Conservation (phyloP, 2,113 vertebrate genomes). For the Epinephelus moara region DNA sequence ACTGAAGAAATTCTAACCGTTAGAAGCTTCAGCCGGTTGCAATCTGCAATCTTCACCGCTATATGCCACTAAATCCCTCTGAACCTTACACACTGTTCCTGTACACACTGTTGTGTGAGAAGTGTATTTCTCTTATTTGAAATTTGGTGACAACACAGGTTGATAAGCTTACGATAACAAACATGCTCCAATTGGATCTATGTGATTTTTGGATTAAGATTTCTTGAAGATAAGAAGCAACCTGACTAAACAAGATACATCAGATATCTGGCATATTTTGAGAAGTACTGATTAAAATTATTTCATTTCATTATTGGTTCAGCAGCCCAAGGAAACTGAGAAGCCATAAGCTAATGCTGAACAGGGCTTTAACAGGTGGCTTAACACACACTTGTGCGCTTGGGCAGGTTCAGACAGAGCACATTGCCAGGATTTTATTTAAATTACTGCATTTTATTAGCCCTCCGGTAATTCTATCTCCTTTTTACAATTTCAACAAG, state of each 20-base stretch:
- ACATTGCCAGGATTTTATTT: conserved; percentile 10
- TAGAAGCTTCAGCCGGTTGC: too few species aligned
- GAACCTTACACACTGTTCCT: too few species aligned
- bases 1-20: too few species aligned
- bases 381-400: background rate
- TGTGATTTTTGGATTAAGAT: background rate
- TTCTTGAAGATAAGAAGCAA: background rate
- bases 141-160: background rate
- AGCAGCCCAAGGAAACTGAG: background rate
- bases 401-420: background rate
- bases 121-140: background rate
- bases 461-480: background rate
- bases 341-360: background rate
- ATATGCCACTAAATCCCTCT: too few species aligned
- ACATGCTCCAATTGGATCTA: background rate
- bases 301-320: background rate
- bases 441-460: background rate
- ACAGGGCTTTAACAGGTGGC: background rate
- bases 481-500: background rate
- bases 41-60: too few species aligned
- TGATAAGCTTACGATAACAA: background rate
- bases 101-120: too few species aligned
- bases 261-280: background rate
- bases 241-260: background rate
- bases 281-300: background rate